These are phyloP conservation scores for Galemys pyrenaicus DNA, from an alignment of 2,113 vertebrate species.

Conservation along the genomic window DNA sequence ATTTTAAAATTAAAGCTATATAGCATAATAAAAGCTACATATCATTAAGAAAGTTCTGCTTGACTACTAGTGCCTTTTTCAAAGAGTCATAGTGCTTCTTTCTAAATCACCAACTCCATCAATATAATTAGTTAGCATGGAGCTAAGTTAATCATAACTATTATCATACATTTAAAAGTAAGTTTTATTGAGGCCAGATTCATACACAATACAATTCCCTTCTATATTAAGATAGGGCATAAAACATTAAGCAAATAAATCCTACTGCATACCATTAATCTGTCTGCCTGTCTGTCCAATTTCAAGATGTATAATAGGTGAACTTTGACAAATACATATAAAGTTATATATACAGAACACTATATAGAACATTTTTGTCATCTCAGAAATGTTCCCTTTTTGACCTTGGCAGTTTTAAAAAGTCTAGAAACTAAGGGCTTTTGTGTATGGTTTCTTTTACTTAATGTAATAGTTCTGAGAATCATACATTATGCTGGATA, in stretches of 20 bases:
- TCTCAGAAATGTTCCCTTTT: neutral
- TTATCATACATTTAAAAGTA: neutral
- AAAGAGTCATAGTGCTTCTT: neutral
- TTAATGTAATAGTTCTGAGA: neutral
- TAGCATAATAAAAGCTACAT: neutral
- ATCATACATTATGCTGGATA: neutral
- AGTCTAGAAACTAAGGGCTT: neutral
- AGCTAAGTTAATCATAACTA: neutral
- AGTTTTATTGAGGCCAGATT: neutral
- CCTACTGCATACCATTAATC: no score
- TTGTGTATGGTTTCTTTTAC: neutral
- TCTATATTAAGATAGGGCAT: no score
- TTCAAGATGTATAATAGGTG: neutral
- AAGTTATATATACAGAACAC: neutral
- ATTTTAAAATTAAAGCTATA: neutral
- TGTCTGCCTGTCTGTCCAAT: no score
- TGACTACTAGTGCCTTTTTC: neutral
- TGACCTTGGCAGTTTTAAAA: neutral
- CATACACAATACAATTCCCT: neutral
- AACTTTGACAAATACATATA: neutral
- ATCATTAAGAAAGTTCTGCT: neutral
- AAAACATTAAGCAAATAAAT: no score
- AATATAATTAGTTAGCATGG: neutral
- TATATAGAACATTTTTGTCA: neutral
- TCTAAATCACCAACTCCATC: neutral